These are phyloP conservation scores for Rotaria macrura DNA, from an alignment of 2,888 invertebrate species.

Conservation along the genomic window DNA sequence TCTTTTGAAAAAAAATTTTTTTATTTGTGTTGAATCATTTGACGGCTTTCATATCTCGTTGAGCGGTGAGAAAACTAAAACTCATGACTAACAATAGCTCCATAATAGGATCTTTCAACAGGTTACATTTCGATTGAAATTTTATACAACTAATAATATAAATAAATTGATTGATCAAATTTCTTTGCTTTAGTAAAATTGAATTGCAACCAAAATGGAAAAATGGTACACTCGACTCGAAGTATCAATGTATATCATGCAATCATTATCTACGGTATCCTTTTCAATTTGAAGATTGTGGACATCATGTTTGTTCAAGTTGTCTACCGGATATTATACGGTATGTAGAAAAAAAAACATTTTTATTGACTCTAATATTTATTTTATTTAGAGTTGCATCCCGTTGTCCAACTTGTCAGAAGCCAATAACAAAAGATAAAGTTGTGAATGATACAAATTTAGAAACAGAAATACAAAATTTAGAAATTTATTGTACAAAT, in stretches of 20 bases:
- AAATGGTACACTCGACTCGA: slow-evolving; percentile 37
- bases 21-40: background rate
- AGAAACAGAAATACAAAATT: slow-evolving; percentile 41
- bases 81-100: background rate
- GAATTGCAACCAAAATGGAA: slow-evolving; percentile 30
- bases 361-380: background rate
- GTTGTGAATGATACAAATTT: slow-evolving; percentile 39
- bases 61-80: background rate
- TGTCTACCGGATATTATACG: slow-evolving; percentile 42
- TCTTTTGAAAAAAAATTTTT: background rate
- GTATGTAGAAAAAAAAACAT: slow-evolving; percentile 35
- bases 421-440: slow-evolving; percentile 37
- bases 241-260: slow-evolving; percentile 42
- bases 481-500: slow-evolving; percentile 45
- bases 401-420: slow-evolving; percentile 39
- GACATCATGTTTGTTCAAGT: slow-evolving; percentile 42
- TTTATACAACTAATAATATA: background rate
- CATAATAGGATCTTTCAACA: background rate
- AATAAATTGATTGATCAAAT: background rate
- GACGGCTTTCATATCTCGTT: background rate
- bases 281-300: slow-evolving; percentile 42
- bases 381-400: slow-evolving; percentile 37
- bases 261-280: slow-evolving; percentile 40
- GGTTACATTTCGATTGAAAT: background rate
- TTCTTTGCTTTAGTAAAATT: background rate